A percentile compares a stretch with the other conserved stretches of the same genome.
Evolutionary conservation across 2,113 vertebrate genomes (phyloP).

Genomic region (Rissa tridactyla): DNA sequence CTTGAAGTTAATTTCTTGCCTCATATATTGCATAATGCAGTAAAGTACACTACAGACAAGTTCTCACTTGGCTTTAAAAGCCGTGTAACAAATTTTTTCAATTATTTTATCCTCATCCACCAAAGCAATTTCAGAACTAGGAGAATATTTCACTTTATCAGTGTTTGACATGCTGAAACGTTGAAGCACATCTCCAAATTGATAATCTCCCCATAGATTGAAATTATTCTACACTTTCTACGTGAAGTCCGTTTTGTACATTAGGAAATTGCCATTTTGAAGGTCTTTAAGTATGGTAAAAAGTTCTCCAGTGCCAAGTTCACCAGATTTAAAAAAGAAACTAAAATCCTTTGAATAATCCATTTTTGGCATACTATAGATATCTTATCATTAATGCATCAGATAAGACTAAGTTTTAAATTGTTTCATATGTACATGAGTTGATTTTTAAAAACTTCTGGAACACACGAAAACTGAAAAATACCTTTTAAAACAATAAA

Average conservation of each 20-base stretch:
- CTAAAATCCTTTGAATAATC: neutral
- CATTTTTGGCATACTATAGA: neutral
- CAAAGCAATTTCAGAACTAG: neutral
- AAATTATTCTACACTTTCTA: neutral
- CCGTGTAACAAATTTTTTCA: neutral
- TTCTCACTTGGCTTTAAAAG: neutral
- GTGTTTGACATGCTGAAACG: neutral
- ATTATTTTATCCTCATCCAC: neutral
- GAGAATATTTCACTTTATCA: neutral
- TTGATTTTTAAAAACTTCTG: neutral
- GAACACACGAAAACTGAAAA: neutral
- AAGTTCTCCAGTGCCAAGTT: neutral
- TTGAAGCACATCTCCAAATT: neutral
- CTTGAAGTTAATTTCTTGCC: conserved; percentile 52
- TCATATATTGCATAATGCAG: conserved; percentile 12
- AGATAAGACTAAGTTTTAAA: neutral
- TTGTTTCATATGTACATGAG: neutral
- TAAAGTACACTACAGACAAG: neutral
- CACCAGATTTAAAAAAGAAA: neutral
- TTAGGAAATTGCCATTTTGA: neutral
- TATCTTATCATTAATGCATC: neutral
- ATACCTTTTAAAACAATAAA: neutral
- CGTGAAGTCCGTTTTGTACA: neutral
- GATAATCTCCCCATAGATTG: neutral
- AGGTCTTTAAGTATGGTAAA: neutral